phyloP scores from a whole-genome alignment of 64 coral and sea anemone species.

The Montipora efflorescens region DNA sequence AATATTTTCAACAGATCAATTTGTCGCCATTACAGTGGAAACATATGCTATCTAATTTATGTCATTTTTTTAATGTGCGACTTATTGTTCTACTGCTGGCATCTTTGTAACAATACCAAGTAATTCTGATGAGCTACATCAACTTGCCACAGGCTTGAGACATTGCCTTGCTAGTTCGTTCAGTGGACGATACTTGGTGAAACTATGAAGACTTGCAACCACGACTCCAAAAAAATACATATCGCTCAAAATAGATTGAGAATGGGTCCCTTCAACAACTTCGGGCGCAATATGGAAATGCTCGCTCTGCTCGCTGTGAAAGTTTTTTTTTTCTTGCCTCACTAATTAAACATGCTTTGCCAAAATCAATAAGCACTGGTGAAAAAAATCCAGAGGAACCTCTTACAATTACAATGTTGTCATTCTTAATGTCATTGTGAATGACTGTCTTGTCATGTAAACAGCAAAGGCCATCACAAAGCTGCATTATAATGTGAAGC shows the following conservation, averaged over 20 bases:
- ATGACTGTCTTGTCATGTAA: conserved; percentile 52
- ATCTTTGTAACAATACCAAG: neutral
- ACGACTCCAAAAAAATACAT: conserved; percentile 30
- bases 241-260: conserved; percentile 57
- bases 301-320: conserved; percentile 2
- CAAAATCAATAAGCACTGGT: conserved; percentile 62
- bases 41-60: too few species aligned
- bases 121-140: conserved; percentile 31
- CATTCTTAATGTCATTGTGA: conserved; percentile 73
- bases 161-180: conserved; percentile 44
- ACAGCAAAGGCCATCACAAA: conserved; percentile 44
- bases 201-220: conserved; percentile 45
- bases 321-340: conserved; percentile 62
- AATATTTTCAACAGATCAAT: too few species aligned
- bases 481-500: conserved; percentile 59
- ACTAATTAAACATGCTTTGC: conserved; percentile 43
- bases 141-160: conserved; percentile 19
- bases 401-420: conserved; percentile 56
- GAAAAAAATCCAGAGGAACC: neutral
- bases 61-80: too few species aligned
- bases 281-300: conserved; percentile 60
- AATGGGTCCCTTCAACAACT: conserved; percentile 29
- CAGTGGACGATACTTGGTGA: conserved; percentile 15
- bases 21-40: too few species aligned
- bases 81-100: too few species aligned